Evolutionary conservation across 2,888 invertebrate species (phyloP).

Genomic region (Tenthredo scrophulariae): DNA sequence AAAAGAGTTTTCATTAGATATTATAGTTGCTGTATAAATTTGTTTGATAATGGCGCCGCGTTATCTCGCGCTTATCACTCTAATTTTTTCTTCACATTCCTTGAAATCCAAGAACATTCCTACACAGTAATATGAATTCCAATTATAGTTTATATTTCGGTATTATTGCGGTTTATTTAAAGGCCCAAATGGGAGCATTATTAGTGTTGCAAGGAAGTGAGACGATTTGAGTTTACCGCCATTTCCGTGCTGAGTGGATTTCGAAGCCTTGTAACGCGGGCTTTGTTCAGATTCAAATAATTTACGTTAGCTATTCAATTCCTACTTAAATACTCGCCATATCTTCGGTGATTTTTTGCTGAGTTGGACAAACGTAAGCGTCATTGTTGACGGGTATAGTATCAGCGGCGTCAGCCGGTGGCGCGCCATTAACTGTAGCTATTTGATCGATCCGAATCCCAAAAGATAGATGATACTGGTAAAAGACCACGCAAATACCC

Average conservation of each 20-base stretch:
- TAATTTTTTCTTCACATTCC: background rate
- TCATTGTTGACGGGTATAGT: conserved; percentile 67
- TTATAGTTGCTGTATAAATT: background rate
- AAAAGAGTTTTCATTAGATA: background rate
- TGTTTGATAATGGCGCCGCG: background rate
- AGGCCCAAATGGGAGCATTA: background rate
- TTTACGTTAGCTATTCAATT: background rate
- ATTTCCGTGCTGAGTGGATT: background rate
- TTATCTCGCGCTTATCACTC: background rate
- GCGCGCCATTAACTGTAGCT: conserved; percentile 60
- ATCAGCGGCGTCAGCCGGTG: conserved; percentile 64
- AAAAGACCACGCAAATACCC: conserved; percentile 83
- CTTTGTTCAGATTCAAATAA: too few relatives aligned
- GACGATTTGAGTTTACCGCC: background rate
- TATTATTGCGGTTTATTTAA: background rate
- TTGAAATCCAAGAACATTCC: background rate
- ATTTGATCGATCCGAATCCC: conserved; percentile 73
- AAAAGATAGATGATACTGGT: conserved; percentile 84
- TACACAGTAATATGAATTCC: too few relatives aligned
- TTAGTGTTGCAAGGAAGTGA: background rate
- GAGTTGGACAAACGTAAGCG: conserved; percentile 58
- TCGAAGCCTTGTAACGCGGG: too few relatives aligned
- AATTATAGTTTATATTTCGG: background rate
- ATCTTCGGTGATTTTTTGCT: conserved; percentile 67
- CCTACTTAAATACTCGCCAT: conserved; percentile 61